Percentiles rank a stretch among this genome's conserved stretches.
Evolutionary conservation across 92 coral and sea anemone species (phyloP).

Genomic region (Palythoa caribaeorum): DNA sequence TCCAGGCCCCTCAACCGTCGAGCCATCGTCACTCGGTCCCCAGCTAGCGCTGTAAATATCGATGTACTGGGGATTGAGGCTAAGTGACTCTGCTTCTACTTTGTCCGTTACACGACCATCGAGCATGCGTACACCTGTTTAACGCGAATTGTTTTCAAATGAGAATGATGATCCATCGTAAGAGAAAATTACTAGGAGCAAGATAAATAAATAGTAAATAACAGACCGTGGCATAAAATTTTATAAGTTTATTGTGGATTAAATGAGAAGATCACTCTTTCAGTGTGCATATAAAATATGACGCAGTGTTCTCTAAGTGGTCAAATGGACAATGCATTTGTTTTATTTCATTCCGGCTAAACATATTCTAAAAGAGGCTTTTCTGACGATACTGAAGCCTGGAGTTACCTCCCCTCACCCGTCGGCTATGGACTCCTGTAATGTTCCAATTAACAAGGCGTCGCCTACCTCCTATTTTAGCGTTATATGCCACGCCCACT

Average conservation of each 20-base stretch:
- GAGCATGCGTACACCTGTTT: constrained; percentile 96
- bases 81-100: constrained; percentile 97
- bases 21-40: constrained; percentile 99
- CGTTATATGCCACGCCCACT: constrained; percentile 96
- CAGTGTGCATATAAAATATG: too few species aligned
- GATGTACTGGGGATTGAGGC: constrained; percentile 97
- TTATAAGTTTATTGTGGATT: too few species aligned
- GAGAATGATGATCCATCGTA: not conserved
- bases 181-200: not conserved
- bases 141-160: not conserved
- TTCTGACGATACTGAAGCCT: too few species aligned
- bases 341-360: too few species aligned
- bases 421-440: not conserved
- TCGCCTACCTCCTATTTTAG: constrained; percentile 90
- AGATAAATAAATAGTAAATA: too few species aligned
- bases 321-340: too few species aligned
- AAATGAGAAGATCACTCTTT: too few species aligned
- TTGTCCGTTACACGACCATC: constrained; percentile 99
- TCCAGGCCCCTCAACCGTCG: constrained; percentile 99
- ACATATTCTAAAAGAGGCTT: too few species aligned
- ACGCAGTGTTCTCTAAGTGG: too few species aligned
- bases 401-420: too few species aligned
- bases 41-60: constrained; percentile 99
- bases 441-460: not conserved
- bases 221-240: too few species aligned